A percentile compares a stretch with the other conserved stretches of the same genome.
Evolutionary conservation across 2,113 vertebrate species (phyloP).

Genomic region (Bubalus kerabau): DNA sequence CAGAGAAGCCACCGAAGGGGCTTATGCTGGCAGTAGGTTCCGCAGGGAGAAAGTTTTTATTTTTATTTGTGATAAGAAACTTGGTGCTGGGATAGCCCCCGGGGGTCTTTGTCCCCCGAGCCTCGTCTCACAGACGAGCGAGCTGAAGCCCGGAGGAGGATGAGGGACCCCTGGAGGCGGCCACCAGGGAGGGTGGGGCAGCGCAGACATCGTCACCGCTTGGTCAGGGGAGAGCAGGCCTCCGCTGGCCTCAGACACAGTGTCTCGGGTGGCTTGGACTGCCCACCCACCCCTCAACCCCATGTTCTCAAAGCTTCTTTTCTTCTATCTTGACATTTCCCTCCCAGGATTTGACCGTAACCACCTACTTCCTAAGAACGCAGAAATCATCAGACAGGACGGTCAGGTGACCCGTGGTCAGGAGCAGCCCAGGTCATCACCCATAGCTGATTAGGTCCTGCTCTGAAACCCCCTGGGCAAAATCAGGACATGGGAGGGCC

Average conservation of each 20-base stretch:
- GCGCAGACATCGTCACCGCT: accelerated
- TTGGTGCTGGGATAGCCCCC: no score
- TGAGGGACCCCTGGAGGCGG: accelerated
- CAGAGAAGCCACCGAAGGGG: no score
- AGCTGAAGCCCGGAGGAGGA: not conserved
- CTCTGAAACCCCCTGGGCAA: not conserved
- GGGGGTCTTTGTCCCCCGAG: no score
- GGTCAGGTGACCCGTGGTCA: not conserved
- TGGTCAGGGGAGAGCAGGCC: not conserved
- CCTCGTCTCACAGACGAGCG: not conserved
- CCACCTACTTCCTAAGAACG: not conserved
- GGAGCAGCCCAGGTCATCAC: not conserved
- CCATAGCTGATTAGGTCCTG: not conserved
- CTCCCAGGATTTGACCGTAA: not conserved
- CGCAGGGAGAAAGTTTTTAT: not conserved
- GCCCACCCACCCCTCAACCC: not conserved
- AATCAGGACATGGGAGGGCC: not conserved
- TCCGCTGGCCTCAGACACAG: not conserved
- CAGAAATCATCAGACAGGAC: not conserved
- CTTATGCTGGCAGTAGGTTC: not conserved
- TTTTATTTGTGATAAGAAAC: not conserved
- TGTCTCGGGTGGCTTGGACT: accelerated
- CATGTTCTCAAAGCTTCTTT: not conserved
- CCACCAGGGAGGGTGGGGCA: accelerated
- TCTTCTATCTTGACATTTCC: not conserved